A percentile compares a stretch with the other conserved stretches of the same genome.
These are phyloP conservation scores for Heliconius sara DNA, from an alignment of 2,888 invertebrate species.

Conservation along the genomic window DNA sequence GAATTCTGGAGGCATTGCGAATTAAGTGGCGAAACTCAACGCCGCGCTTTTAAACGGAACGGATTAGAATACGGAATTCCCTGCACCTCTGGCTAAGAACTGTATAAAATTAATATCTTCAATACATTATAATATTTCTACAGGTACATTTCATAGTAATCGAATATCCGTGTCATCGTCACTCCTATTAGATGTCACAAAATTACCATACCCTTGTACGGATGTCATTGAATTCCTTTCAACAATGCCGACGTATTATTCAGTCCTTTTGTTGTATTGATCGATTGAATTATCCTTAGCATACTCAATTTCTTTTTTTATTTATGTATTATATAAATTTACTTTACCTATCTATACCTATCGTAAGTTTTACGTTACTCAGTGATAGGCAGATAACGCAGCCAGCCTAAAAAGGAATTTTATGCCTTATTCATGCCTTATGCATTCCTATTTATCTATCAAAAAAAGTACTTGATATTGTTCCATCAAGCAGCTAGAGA, in stretches of 20 bases:
- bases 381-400: too few species aligned
- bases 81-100: background rate
- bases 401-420: too few species aligned
- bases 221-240: slow-evolving; percentile 30
- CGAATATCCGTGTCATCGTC: slow-evolving; percentile 37
- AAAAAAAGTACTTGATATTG: too few species aligned
- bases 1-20: background rate
- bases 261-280: slow-evolving; percentile 20
- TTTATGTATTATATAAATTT: background rate
- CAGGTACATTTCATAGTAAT: slow-evolving; percentile 22
- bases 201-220: slow-evolving; percentile 36
- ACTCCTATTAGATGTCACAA: slow-evolving; percentile 20
- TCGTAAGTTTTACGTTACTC: too few species aligned
- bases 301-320: background rate
- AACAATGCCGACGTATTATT: slow-evolving; percentile 25
- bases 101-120: background rate
- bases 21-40: background rate
- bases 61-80: background rate
- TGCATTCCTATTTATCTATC: too few species aligned
- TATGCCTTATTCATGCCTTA: too few species aligned
- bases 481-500: too few species aligned
- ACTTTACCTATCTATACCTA: too few species aligned
- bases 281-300: background rate
- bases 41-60: background rate
- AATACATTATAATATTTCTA: background rate